Conservation (phyloP, 2,797 vertebrate species). For the Phylloscopus collybita region DNA sequence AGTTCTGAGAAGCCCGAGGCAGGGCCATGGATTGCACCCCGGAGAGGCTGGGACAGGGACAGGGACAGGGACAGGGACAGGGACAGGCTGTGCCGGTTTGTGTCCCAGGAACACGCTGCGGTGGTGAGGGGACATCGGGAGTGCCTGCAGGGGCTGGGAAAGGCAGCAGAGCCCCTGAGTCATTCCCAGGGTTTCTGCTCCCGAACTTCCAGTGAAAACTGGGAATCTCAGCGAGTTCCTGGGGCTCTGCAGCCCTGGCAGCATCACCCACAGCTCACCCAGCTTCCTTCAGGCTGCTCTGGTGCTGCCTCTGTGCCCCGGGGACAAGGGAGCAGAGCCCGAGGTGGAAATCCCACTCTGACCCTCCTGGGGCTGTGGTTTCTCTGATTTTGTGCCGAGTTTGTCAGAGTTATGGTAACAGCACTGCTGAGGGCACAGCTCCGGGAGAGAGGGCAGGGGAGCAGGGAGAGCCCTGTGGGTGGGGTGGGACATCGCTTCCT, state of each 20-base stretch:
- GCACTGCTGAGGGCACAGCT: no score
- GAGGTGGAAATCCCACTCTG: no score
- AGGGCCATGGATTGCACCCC: rapidly evolving
- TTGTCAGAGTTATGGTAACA: no score
- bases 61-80: not conserved
- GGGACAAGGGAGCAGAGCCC: no score
- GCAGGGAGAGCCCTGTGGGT: rapidly evolving
- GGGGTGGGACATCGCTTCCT: not conserved
- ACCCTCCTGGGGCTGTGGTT: not conserved
- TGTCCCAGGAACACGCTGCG: not conserved
- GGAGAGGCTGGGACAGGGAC: not conserved
- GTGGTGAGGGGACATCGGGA: not conserved
- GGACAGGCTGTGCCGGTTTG: not conserved
- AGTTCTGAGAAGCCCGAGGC: not conserved
- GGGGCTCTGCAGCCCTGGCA: not conserved
- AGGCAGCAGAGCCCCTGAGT: no score
- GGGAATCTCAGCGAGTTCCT: not conserved
- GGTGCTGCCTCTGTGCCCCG: no score
- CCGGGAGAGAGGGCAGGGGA: not conserved
- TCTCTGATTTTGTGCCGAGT: not conserved
- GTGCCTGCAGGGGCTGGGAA: not conserved
- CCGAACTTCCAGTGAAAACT: not conserved
- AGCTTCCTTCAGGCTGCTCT: no score
- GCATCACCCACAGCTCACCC: not conserved
- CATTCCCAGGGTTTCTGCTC: not conserved